These are phyloP conservation scores for Drosophila sucinea DNA, from an alignment of 1,140 invertebrate genomes.

Conservation along the genomic window DNA sequence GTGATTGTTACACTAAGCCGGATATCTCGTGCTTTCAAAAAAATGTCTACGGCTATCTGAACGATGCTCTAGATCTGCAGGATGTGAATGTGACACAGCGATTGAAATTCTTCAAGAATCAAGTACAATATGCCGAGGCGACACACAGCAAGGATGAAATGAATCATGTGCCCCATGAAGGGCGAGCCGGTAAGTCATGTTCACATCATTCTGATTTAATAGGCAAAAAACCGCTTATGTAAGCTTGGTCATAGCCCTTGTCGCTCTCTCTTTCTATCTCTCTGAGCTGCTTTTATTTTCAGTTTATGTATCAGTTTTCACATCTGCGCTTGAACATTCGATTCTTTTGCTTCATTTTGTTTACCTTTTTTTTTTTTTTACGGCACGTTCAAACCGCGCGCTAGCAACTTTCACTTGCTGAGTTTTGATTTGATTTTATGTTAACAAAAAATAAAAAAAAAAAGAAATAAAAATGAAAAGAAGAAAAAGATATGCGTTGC, in stretches of 20 bases:
- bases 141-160: conserved; percentile 37
- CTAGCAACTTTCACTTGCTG: conserved; percentile 70
- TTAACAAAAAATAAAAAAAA: conserved; percentile 46
- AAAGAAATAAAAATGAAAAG: background rate
- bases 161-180: conserved; percentile 35
- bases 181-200: conserved; percentile 58
- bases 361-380: conserved; percentile 67
- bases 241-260: conserved; percentile 33
- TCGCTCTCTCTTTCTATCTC: conserved; percentile 23
- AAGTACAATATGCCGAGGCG: conserved; percentile 85
- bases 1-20: conserved; percentile 87
- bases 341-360: conserved; percentile 73
- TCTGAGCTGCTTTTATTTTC: conserved; percentile 8
- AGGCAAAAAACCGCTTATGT: conserved; percentile 28
- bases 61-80: conserved; percentile 86
- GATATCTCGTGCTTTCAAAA: conserved; percentile 90
- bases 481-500: conserved; percentile 37
- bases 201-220: conserved; percentile 9
- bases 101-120: conserved; percentile 88
- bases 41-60: conserved; percentile 88
- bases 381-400: conserved; percentile 49
- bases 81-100: conserved; percentile 89
- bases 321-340: conserved; percentile 50
- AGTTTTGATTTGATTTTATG: conserved; percentile 75
- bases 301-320: conserved; percentile 59